These are phyloP conservation scores for Amphibalanus amphitrite DNA, from an alignment of 1,140 invertebrate genomes.

Conservation along the genomic window DNA sequence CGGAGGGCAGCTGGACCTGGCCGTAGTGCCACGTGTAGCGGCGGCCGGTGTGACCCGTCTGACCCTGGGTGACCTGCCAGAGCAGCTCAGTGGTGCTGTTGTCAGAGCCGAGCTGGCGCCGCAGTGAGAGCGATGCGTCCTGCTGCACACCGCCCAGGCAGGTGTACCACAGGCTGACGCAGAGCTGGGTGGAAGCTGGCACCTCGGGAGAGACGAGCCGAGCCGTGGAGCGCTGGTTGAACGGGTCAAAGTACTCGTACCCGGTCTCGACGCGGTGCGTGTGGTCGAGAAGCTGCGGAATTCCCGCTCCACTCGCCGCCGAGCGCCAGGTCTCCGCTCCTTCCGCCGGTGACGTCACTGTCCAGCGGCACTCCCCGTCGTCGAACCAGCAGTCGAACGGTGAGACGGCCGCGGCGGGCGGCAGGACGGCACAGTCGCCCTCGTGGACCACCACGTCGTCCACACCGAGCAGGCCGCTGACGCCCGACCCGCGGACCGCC, in stretches of 20 bases:
- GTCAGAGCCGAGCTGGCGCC: background rate
- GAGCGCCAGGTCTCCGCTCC: background rate
- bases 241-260: background rate
- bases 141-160: background rate
- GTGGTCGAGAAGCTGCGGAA: background rate
- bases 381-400: constrained; percentile 2
- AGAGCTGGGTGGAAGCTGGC: background rate
- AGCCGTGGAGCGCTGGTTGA: background rate
- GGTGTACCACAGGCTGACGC: background rate
- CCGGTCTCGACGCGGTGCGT: background rate
- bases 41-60: background rate
- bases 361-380: background rate
- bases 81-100: background rate
- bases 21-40: background rate
- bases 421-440: background rate
- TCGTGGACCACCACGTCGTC: background rate
- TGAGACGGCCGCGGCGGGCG: background rate
- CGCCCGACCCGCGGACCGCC: background rate
- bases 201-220: background rate
- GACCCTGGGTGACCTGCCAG: constrained; percentile 1
- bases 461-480: background rate
- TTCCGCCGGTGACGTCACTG: background rate
- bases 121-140: background rate
- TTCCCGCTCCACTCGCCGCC: background rate
- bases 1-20: background rate